A percentile compares a stretch with the other conserved stretches of the same genome.
Evolutionary conservation across 2,797 vertebrate genomes (phyloP).

Genomic region (Pseudochirops cupreus): DNA sequence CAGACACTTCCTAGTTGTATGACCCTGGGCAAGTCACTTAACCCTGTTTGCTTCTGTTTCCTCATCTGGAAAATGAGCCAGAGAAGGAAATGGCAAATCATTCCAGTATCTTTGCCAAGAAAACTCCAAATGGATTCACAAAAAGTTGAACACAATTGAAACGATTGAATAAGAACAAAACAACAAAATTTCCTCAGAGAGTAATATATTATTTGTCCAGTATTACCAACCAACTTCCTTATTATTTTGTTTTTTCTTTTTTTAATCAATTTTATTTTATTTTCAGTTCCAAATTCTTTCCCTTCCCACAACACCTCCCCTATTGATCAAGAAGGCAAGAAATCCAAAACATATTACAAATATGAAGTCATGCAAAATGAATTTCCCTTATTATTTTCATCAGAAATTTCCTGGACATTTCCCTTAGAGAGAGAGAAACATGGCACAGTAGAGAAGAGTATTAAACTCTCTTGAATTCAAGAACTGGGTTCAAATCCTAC

Average conservation of each 20-base stretch:
- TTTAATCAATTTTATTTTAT: not conserved
- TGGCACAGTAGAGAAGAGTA: no score
- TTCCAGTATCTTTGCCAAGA: not conserved
- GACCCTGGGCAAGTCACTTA: not conserved
- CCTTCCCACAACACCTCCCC: not conserved
- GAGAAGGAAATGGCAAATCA: not conserved
- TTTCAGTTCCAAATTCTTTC: not conserved
- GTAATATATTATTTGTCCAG: not conserved
- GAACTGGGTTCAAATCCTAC: no score
- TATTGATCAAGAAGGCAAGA: not conserved
- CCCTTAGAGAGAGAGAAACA: no score
- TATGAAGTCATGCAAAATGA: no score
- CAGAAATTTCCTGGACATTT: no score
- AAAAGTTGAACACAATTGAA: not conserved
- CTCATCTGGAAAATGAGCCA: not conserved
- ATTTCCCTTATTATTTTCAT: no score
- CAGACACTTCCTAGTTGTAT: not conserved
- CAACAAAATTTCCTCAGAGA: not conserved
- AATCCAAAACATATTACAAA: not conserved
- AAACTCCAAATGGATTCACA: not conserved
- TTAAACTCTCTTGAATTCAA: no score
- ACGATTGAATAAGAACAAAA: not conserved
- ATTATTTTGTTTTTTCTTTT: not conserved
- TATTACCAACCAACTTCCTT: not conserved
- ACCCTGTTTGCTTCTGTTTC: not conserved